Conservation (phyloP, 2,888 invertebrate species). For the Microctonus hyperodae region DNA sequence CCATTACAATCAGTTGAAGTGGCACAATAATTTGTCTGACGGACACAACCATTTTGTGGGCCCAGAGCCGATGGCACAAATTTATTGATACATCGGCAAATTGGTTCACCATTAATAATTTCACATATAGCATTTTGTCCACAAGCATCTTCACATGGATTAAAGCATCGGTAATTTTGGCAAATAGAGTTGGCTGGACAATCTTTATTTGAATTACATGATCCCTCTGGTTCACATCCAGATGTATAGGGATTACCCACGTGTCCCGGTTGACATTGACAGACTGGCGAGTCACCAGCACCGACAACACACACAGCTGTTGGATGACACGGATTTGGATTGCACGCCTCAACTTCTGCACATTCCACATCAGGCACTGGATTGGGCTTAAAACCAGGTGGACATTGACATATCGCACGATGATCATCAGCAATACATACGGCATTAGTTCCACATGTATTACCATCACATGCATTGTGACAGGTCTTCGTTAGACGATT, state of each 20-base stretch:
- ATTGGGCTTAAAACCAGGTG: slow-evolving; percentile 81
- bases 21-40: slow-evolving; percentile 72
- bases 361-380: slow-evolving; percentile 87
- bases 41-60: slow-evolving; percentile 75
- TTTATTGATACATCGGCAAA: slow-evolving; percentile 80
- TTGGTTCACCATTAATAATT: slow-evolving; percentile 76
- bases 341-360: slow-evolving; percentile 74
- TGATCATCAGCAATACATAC: slow-evolving; percentile 89
- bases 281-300: slow-evolving; percentile 73
- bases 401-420: slow-evolving; percentile 83
- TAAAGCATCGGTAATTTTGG: slow-evolving; percentile 74
- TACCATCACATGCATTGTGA: slow-evolving; percentile 80
- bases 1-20: slow-evolving; percentile 80
- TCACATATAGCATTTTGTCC: slow-evolving; percentile 83
- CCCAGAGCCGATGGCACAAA: slow-evolving; percentile 75
- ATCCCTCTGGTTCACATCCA: slow-evolving; percentile 82
- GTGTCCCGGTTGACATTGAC: slow-evolving; percentile 79
- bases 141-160: slow-evolving; percentile 84
- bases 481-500: slow-evolving; percentile 85
- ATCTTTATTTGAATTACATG: slow-evolving; percentile 78
- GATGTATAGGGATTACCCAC: slow-evolving; percentile 77
- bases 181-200: slow-evolving; percentile 81
- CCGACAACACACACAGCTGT: slow-evolving; percentile 80
- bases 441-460: slow-evolving; percentile 85
- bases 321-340: slow-evolving; percentile 81